phyloP scores from a whole-genome alignment of 2,113 vertebrate genomes.

The Grammomys dolichurus region DNA sequence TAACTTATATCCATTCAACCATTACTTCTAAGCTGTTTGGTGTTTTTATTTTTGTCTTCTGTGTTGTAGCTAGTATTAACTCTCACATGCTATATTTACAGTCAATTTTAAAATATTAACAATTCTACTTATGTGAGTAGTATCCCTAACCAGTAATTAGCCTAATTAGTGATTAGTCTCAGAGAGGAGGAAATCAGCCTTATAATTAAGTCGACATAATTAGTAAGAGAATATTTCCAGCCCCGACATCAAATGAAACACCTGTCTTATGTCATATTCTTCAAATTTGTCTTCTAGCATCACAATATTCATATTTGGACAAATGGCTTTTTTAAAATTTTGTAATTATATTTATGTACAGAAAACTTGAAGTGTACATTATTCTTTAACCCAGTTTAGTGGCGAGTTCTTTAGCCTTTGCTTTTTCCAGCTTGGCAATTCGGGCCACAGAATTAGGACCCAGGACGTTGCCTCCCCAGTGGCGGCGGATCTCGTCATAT shows the following conservation, averaged over 20 bases:
- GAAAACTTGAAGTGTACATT: too few species aligned
- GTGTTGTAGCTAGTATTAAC: not conserved
- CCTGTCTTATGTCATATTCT: not conserved
- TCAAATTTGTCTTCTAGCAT: not conserved
- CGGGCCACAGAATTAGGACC: too few species aligned
- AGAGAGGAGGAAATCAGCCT: slow-evolving; percentile 19
- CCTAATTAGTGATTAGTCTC: slow-evolving; percentile 60
- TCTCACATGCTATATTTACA: not conserved
- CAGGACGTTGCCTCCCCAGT: too few species aligned
- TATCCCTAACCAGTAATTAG: slow-evolving; percentile 9
- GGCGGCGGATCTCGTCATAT: too few species aligned
- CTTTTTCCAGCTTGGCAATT: too few species aligned
- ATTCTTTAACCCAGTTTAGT: too few species aligned
- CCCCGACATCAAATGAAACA: slow-evolving; percentile 26
- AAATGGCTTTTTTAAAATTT: not conserved
- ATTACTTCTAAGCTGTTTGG: slow-evolving; percentile 38
- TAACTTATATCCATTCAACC: not conserved
- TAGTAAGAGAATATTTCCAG: slow-evolving; percentile 52
- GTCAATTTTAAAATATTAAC: slow-evolving; percentile 23
- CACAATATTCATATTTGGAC: slow-evolving; percentile 27
- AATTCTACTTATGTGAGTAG: slow-evolving; percentile 32
- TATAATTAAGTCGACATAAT: slow-evolving; percentile 48
- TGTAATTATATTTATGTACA: too few species aligned
- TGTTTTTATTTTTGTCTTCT: slow-evolving; percentile 35
- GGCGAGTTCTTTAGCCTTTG: too few species aligned